Conservation (phyloP, 2,888 invertebrate genomes). For the Antheraea yamamai region DNA sequence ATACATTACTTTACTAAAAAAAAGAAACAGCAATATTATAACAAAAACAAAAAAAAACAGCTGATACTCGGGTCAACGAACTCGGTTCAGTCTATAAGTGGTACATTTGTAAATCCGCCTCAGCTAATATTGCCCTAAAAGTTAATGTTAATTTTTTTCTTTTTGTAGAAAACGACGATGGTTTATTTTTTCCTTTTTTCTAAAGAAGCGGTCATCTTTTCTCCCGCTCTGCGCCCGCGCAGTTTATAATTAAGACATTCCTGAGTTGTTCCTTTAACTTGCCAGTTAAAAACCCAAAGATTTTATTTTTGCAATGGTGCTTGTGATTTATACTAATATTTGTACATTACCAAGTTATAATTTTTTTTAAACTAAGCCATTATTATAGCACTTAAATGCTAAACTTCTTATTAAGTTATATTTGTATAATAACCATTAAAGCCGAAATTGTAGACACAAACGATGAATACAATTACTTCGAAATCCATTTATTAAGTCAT, state of each 20-base stretch:
- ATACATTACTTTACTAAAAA: no score
- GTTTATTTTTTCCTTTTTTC: no score
- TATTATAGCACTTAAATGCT: constrained; percentile 2
- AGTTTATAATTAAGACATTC: neutral
- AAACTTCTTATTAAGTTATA: constrained; percentile 7
- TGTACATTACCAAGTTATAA: constrained; percentile 3
- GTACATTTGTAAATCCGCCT: no score
- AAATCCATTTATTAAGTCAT: neutral
- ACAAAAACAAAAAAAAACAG: no score
- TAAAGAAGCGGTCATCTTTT: neutral
- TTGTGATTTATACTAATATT: constrained; percentile 34
- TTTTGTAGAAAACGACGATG: no score
- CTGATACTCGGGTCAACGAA: no score
- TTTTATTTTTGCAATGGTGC: constrained; percentile 56
- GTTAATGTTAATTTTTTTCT: neutral
- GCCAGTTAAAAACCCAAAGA: constrained; percentile 70
- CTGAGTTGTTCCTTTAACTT: constrained; percentile 46
- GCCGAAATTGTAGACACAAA: neutral
- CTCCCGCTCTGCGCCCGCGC: neutral
- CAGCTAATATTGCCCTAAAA: neutral
- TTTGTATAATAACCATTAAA: neutral
- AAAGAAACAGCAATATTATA: no score
- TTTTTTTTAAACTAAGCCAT: neutral
- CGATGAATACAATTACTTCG: neutral
- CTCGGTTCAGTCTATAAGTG: no score